phyloP scores from a whole-genome alignment of 2,888 invertebrate species.

The Hypsopygia costalis region DNA sequence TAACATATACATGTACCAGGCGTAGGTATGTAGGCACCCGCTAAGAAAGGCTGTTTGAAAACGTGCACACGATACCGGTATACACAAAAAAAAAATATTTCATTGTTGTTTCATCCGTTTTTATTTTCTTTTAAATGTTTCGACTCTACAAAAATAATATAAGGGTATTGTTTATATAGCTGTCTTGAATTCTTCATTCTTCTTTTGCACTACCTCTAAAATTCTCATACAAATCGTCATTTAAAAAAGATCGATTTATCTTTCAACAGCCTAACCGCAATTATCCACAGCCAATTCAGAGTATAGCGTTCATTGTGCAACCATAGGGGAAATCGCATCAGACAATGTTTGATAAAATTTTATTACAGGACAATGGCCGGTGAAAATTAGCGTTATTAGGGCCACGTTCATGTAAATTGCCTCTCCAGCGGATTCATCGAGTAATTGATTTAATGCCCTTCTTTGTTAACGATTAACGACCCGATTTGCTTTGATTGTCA shows the following conservation, averaged over 20 bases:
- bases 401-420: slow-evolving; percentile 49
- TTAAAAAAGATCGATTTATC: neutral
- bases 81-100: no score
- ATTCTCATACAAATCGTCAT: no score
- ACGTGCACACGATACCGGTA: no score
- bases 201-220: no score
- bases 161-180: no score
- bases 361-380: slow-evolving; percentile 51
- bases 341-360: slow-evolving; percentile 60
- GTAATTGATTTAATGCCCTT: slow-evolving; percentile 68
- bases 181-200: no score
- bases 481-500: slow-evolving; percentile 18
- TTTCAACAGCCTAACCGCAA: slow-evolving; percentile 12
- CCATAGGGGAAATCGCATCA: slow-evolving; percentile 39
- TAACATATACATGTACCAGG: no score
- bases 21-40: no score
- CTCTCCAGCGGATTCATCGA: slow-evolving; percentile 46
- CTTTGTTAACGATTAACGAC: slow-evolving; percentile 44
- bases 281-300: slow-evolving; percentile 9
- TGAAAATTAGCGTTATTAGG: slow-evolving; percentile 64
- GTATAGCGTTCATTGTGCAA: slow-evolving; percentile 26
- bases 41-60: no score
- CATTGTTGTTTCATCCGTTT: no score
- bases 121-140: no score
- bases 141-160: no score